Conservation (phyloP, 2,888 invertebrate genomes). For the Plusia festucae region DNA sequence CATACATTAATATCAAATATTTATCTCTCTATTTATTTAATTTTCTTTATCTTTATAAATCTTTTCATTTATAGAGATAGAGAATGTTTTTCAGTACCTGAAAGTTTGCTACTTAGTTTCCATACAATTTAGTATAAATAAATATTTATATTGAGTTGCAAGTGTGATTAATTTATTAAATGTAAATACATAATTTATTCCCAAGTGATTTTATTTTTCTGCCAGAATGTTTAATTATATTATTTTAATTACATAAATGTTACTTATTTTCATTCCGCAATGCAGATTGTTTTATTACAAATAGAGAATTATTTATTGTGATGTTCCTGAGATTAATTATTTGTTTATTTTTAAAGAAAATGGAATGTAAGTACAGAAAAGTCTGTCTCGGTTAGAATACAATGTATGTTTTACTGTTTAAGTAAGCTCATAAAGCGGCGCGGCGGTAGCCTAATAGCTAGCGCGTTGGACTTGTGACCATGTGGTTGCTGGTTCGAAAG, state of each 20-base stretch:
- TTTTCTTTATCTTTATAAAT: constrained; percentile 2
- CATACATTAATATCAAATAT: constrained; percentile 19
- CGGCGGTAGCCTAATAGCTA: no score
- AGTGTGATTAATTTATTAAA: constrained; percentile 43
- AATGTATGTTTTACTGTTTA: no score
- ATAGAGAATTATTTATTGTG: constrained; percentile 18
- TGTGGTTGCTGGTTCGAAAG: no score
- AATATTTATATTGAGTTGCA: constrained; percentile 27
- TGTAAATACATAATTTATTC: constrained; percentile 17
- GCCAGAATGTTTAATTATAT: constrained; percentile 6
- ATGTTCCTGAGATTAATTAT: constrained; percentile 13
- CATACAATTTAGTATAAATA: constrained; percentile 7
- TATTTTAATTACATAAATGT: constrained; percentile 12
- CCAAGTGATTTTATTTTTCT: constrained; percentile 25
- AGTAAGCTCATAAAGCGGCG: no score
- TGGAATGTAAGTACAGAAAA: no score
- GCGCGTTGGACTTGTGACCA: no score
- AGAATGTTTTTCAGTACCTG: constrained; percentile 23
- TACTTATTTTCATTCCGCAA: constrained; percentile 61
- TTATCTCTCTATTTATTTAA: not conserved
- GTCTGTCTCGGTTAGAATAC: no score
- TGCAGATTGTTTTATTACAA: constrained; percentile 44
- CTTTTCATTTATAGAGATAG: not conserved
- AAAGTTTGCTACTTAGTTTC: constrained; percentile 12
- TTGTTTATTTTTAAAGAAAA: not conserved